Evolutionary conservation across 2,797 vertebrate species (phyloP), one percentile per base, ranked within the genome.

Genomic region (Sciurus vulgaris): DNA sequence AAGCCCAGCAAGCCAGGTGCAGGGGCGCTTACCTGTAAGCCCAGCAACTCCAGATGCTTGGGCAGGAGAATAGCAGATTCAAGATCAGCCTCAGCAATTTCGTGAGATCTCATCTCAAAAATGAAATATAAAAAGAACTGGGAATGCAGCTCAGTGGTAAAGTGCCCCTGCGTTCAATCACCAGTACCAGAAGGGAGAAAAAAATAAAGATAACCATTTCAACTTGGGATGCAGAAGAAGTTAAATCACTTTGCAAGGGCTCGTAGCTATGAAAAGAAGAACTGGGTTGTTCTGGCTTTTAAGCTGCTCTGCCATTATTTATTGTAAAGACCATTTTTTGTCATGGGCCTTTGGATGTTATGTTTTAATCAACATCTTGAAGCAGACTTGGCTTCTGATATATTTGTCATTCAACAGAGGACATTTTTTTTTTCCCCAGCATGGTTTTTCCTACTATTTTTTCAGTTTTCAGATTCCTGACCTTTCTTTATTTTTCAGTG

Each of bases 361-460:
- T 13, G 18, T 86, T 96, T 94, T 65, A 92, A 72, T 91, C 47
- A 89, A 79, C 65, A 94, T 72, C 70, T 96, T 78, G 73, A 89
- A 35, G 85, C 28, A 70, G 67, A 76, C 47, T 86, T 84, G 63
- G 47, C 41, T 95, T 93, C 76, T 86, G 83, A 76, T 86, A 69
- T 4, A 65, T 86, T 89, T 85, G 65, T 38, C 47, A 69, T 76
- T 90, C 59, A 56, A 76, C 18, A 59, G 78, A 90, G 82, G 73
- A 92, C 83, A 79, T 28, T 65, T 77, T 91, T 59, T 44, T 54
- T 77, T 88, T 54, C 20, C 28, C 54, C 13, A 89, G 65, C 35
- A 41, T 2, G 72, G 8, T 74, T 79, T 67, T 89, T 59, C n/a
- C 82, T 79, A 35, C 79, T 87, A 49, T 94, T 91, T 59, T 89